Evolutionary conservation across 2,888 invertebrate species (phyloP).

Genomic region (Morpho deidamia): DNA sequence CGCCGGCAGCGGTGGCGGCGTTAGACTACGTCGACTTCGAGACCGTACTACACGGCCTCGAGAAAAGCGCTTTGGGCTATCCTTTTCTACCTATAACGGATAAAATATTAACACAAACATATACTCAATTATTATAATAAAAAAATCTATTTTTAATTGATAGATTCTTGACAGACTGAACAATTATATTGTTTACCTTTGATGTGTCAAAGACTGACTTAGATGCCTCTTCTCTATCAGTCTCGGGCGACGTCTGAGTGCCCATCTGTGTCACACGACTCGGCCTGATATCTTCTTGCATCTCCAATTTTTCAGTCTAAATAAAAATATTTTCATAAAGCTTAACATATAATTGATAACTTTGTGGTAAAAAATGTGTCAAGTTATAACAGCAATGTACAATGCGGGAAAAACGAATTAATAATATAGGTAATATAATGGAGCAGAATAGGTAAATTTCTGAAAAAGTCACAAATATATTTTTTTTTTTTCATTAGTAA

Average conservation of each 20-base stretch:
- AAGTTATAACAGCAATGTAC: too few species aligned
- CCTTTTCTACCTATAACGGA: constrained; percentile 28
- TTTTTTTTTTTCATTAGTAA: too few species aligned
- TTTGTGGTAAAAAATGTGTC: too few species aligned
- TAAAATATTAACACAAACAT: background rate
- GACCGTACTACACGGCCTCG: constrained; percentile 36
- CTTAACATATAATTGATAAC: too few species aligned
- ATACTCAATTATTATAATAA: background rate
- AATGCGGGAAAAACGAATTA: too few species aligned
- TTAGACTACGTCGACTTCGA: constrained; percentile 57
- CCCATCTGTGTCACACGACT: constrained; percentile 78
- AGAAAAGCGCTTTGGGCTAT: constrained; percentile 20
- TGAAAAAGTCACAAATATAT: too few species aligned
- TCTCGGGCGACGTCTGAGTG: constrained; percentile 85
- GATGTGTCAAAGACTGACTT: constrained; percentile 13
- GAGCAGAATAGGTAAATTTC: too few species aligned
- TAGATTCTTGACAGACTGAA: background rate
- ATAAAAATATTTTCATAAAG: background rate
- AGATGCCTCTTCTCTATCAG: constrained; percentile 22
- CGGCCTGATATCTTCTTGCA: constrained; percentile 26
- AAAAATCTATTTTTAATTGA: too few species aligned
- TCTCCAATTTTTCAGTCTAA: constrained; percentile 48
- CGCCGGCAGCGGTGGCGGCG: constrained; percentile 61
- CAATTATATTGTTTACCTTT: constrained; percentile 4
- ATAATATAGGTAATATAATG: too few species aligned